A percentile compares a stretch with the other conserved stretches of the same genome.
phyloP scores from a whole-genome alignment of 1,140 invertebrate species.

The Drosophila persimilis region DNA sequence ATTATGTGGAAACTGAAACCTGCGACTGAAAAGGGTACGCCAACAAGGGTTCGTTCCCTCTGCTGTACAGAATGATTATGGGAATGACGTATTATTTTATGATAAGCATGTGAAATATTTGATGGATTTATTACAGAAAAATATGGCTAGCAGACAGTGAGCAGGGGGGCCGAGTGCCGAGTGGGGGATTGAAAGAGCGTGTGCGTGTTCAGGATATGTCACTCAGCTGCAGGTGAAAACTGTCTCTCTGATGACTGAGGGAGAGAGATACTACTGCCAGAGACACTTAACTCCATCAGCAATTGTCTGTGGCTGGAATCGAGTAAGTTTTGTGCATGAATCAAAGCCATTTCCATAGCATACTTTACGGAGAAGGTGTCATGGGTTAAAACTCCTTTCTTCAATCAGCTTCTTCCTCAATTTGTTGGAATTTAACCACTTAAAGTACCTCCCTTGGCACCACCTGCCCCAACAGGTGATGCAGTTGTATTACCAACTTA shows the following conservation, averaged over 20 bases:
- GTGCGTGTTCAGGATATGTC: conserved; percentile 64
- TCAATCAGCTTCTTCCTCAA: too few relatives aligned
- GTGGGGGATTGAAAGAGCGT: neutral
- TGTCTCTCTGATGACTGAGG: conserved; percentile 14
- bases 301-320: neutral
- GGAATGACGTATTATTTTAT: conserved; percentile 74
- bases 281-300: neutral
- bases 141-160: conserved; percentile 37
- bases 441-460: neutral
- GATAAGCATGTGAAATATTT: conserved; percentile 74
- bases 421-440: too few relatives aligned
- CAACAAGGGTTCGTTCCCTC: conserved; percentile 26
- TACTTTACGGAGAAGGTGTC: conserved; percentile 24
- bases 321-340: neutral
- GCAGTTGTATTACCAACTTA: conserved; percentile 21
- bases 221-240: conserved; percentile 61
- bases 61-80: conserved; percentile 36
- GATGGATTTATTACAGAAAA: conserved; percentile 74
- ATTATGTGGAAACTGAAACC: conserved; percentile 76
- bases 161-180: neutral
- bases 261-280: conserved; percentile 2
- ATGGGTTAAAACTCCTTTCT: neutral
- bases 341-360: conserved; percentile 10
- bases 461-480: conserved; percentile 35
- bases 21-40: conserved; percentile 43